phyloP scores from a whole-genome alignment of 2,797 vertebrate genomes.

The Tolypeutes matacus region DNA sequence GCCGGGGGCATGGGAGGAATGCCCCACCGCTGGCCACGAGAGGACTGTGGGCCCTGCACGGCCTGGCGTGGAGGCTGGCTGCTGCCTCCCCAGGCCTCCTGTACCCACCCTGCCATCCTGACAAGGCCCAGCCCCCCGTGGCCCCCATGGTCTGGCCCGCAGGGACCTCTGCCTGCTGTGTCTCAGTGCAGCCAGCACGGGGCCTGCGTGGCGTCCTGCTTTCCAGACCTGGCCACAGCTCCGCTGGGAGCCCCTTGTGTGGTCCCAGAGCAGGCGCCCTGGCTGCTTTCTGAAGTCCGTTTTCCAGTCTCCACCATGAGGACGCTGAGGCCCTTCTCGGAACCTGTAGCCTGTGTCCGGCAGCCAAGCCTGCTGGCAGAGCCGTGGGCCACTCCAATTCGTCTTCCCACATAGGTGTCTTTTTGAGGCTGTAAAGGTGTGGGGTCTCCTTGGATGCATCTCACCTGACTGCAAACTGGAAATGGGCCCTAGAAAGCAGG shows the following conservation, averaged over 20 bases:
- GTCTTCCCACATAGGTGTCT: not conserved
- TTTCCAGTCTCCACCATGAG: not conserved
- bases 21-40: rapidly evolving
- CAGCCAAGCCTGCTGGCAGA: no score
- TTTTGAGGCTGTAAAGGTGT: no score
- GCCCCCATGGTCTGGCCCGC: no score
- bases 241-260: no score
- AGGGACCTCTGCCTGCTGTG: no score
- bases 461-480: not conserved
- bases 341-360: not conserved
- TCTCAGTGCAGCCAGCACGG: no score
- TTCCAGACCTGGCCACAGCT: not conserved
- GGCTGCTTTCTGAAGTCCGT: no score
- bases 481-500: not conserved
- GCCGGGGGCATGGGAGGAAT: not conserved
- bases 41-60: not conserved
- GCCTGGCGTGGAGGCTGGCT: no score
- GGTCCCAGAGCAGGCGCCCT: not conserved
- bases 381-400: not conserved
- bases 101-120: no score
- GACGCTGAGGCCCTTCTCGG: not conserved
- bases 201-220: no score
- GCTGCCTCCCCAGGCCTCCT: no score
- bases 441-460: not conserved
- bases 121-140: no score